Percentiles rank a stretch among this genome's conserved stretches.
Conservation (phyloP, 2,797 vertebrate species). For the Urosaurus nigricauda region DNA sequence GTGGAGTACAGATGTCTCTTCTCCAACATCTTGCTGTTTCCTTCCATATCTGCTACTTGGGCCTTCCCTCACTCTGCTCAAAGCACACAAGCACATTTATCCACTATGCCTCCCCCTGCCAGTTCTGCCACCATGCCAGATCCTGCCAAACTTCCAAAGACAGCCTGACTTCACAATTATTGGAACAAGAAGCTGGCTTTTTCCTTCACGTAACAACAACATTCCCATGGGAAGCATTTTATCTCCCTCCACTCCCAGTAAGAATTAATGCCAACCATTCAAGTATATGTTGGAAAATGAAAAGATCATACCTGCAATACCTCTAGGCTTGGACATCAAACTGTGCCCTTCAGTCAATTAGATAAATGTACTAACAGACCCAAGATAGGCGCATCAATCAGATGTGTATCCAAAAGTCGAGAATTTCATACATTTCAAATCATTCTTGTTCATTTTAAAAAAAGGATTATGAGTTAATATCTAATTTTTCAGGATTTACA, state of each 20-base stretch:
- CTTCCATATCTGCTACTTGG: background rate
- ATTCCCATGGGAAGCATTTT: background rate
- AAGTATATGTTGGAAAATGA: background rate
- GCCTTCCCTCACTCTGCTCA: background rate
- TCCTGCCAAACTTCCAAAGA: background rate
- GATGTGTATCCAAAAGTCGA: background rate
- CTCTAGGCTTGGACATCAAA: background rate
- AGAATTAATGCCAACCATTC: background rate
- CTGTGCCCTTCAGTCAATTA: background rate
- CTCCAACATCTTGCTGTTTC: background rate
- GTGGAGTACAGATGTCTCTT: background rate
- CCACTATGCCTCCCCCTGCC: background rate
- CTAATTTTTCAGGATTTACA: background rate
- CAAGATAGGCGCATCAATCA: background rate
- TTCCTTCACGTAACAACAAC: background rate
- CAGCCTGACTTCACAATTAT: background rate
- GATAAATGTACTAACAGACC: background rate
- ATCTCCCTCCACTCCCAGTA: background rate
- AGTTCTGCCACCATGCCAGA: no score
- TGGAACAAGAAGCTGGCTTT: background rate
- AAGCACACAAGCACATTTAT: background rate
- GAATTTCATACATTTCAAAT: background rate
- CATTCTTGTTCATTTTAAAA: background rate
- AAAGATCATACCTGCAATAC: background rate
- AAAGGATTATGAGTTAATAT: background rate